A percentile compares a stretch with the other conserved stretches of the same genome.
phyloP scores from a whole-genome alignment of 2,113 vertebrate species.

The Apeltes quadracus region DNA sequence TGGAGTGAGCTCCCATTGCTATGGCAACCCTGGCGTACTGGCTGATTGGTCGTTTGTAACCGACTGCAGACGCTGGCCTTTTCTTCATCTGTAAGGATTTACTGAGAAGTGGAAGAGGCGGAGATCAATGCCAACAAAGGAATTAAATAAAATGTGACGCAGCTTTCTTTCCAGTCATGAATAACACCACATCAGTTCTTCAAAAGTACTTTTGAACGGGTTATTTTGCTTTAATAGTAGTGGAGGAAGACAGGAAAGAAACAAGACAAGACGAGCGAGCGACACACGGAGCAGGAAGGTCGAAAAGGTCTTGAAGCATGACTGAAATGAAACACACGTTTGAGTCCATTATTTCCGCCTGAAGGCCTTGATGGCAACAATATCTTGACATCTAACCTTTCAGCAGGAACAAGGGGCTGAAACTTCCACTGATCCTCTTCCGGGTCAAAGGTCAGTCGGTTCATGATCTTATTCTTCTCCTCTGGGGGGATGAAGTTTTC shows the following conservation, averaged over 20 bases:
- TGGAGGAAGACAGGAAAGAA: background rate
- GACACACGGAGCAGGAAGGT: background rate
- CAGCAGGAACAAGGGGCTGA: constrained; percentile 88
- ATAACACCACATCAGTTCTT: background rate
- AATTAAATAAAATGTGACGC: background rate
- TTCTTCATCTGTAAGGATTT: constrained; percentile 91
- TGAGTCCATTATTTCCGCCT: background rate
- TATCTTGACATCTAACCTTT: constrained; percentile 75
- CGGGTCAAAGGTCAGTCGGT: constrained; percentile 90
- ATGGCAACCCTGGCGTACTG: constrained; percentile 95
- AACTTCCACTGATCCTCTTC: constrained; percentile 99
- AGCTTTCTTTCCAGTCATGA: background rate
- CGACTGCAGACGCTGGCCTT: constrained; percentile 90
- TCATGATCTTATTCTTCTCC: constrained; percentile 99
- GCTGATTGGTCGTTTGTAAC: constrained; percentile 96
- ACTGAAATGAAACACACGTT: background rate
- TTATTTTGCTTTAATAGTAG: background rate
- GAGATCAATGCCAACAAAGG: background rate
- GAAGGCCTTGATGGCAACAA: background rate
- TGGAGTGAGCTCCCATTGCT: constrained; percentile 89
- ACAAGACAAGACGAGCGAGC: background rate
- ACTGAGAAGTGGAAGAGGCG: constrained; percentile 52
- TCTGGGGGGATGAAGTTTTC: constrained; percentile 99
- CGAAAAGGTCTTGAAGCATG: constrained; percentile 1
- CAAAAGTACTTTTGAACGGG: background rate